phyloP scores from a whole-genome alignment of 2,113 vertebrate genomes.

The Eretmochelys imbricata region DNA sequence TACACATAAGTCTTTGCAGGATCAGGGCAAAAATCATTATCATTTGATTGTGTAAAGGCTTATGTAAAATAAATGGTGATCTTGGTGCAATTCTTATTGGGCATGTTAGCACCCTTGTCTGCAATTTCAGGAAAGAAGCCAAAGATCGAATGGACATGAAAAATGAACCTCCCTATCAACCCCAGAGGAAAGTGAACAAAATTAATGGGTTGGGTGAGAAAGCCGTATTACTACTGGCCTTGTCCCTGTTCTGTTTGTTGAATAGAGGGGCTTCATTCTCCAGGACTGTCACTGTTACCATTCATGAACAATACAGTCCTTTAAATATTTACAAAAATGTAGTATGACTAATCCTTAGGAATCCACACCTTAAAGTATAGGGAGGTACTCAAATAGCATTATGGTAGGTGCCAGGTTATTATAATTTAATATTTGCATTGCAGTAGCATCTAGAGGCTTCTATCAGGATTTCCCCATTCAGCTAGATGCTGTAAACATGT shows the following conservation, averaged over 20 bases:
- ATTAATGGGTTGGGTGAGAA: not conserved
- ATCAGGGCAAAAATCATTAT: not conserved
- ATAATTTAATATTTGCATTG: not conserved
- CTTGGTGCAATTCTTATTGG: accelerated
- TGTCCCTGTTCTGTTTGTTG: not conserved
- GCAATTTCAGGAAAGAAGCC: not conserved
- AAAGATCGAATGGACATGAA: not conserved
- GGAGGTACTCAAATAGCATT: not conserved
- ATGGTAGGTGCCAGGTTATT: not conserved
- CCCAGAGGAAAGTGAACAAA: accelerated
- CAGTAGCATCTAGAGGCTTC: not conserved
- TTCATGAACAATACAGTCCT: not conserved
- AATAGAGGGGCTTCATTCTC: not conserved
- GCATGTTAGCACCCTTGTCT: not conserved
- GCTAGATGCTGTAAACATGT: accelerated
- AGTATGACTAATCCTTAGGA: not conserved
- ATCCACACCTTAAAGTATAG: not conserved
- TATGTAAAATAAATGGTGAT: not conserved
- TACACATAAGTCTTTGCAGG: not conserved
- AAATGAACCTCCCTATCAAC: not conserved
- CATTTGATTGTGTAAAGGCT: not conserved
- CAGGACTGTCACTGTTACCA: not conserved
- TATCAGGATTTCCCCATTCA: not conserved
- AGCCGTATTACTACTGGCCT: accelerated
- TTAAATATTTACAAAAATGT: not conserved